Evolutionary conservation across 2,113 vertebrate genomes (phyloP).

Genomic region (Myanophis thanlyinensis): DNA sequence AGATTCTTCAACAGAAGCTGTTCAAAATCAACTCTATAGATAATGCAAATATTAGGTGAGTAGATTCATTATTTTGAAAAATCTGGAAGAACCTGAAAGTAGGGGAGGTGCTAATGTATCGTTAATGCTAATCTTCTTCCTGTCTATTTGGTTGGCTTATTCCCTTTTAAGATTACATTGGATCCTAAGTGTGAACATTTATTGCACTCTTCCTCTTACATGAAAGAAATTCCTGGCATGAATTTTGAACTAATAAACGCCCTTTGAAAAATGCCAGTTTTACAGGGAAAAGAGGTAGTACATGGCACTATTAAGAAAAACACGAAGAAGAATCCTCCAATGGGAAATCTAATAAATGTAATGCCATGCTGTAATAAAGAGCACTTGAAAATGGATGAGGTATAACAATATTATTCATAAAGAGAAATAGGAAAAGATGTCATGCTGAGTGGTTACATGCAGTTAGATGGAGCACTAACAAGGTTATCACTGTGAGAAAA

Average conservation of each 20-base stretch:
- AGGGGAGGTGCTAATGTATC: background rate
- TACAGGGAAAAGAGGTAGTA: conserved; percentile 62
- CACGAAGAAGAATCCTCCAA: conserved; percentile 74
- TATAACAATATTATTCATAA: conserved; percentile 85
- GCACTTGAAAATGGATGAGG: conserved; percentile 76
- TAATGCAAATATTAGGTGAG: background rate
- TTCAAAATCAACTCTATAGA: background rate
- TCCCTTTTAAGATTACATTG: background rate
- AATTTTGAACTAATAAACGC: conserved; percentile 63
- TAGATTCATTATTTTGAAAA: background rate
- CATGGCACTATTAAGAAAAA: conserved; percentile 69
- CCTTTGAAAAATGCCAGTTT: conserved; percentile 62
- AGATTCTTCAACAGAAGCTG: background rate
- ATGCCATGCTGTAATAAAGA: conserved; percentile 74
- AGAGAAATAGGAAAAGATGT: conserved; percentile 74
- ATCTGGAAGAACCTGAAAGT: background rate
- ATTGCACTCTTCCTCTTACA: conserved; percentile 55
- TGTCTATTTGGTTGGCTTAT: background rate
- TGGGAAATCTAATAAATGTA: conserved; percentile 74
- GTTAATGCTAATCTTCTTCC: background rate
- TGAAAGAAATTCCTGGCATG: conserved; percentile 58
- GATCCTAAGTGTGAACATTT: conserved; percentile 20
- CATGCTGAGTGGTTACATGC: conserved; percentile 76
- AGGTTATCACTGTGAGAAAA: conserved; percentile 70
- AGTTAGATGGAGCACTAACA: conserved; percentile 75